Base-by-base conservation (phyloP, 2,113 vertebrate genomes). In the Syngnathoides biaculeatus region DNA sequence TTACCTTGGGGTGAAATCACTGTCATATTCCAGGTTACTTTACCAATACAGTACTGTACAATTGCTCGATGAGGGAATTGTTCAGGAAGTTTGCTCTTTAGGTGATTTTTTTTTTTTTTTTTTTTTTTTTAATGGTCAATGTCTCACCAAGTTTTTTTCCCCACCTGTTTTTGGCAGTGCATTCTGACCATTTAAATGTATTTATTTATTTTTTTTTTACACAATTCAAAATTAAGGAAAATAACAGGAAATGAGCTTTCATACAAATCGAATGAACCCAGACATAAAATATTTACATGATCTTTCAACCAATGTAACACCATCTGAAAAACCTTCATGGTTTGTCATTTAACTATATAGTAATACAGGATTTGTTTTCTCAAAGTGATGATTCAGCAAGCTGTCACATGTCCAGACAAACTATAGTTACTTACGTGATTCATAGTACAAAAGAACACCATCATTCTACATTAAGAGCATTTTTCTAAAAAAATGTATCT, bases 281-380 rank as follows among this genome's bases (percentile, higher is more conserved):
- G 93, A 94, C 93, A 93, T 95, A 96, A 96, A 96, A 96, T 98
- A 98, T 95, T 93, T 96, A 96, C 95, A 98, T 91, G 92, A 94
- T 90, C 91, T 91, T 94, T 92, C 92, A 93, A 82, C 79, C 75
- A 82, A 93, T 89, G 92, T 93, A 92, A 94, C 68, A 74, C 78
- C 80, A 69, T 67, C 77, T 94, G 92, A 92, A 95, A 94, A 94
- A 94, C 91, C 91, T 35, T 22, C 93, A 93, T 88, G 91, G 93
- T 93, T 90, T 91, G 91, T 83, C 71, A 71, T 67, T 73, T 68
- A 67, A 53, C 85, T 80, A 73, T 74, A 79, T 76, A 69, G 85
- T 74, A 84, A 80, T 84, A 88, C 68, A 86, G 71, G 72, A 70
- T 79, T 59, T 72, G 69, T 78, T 80, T 64, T 63, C 68, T 78